Base-by-base conservation (phyloP, 2,888 invertebrate species). In the Cryptus armator region DNA sequence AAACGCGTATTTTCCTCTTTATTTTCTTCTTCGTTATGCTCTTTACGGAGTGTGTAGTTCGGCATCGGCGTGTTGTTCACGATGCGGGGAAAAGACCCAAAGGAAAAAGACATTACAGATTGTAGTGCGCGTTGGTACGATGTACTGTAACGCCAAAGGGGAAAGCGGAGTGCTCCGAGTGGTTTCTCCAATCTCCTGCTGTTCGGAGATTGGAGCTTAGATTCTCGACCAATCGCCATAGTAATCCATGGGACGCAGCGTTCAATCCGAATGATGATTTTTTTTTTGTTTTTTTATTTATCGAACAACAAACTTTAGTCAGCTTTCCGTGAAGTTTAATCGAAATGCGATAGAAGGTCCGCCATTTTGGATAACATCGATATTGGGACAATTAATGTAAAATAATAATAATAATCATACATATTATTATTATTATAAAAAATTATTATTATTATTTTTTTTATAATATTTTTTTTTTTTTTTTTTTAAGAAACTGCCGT, bases 131-230 rank as follows among this genome's bases (percentile, higher is more conserved):
- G 7, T 1, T 37, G 14, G 46, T 46, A 24, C 46, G 37, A 4
- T 37, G 16, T 19, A 19, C 19, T 43, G 19, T 43, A 43, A 37
- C 37, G 53, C 53, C 71, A 37, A 56, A 56, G 71, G 53, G 56
- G 29, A 71, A 71, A 53, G 68, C 48, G n/a, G 64, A 16, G 44
- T 46, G 19, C 12, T 12, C 46, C 46, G 67, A 67, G 67, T 46
- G 67, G 67, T 67, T 67, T 46, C 46, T 46, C 16, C 67, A 43
- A 53, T 71, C 19, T 53, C 19, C 32, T 24, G 32, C 51, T 16
- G n/a, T 2, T 29, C 14, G 51, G 32, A 29, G 29, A 19, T 44
- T 48, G 24, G 9, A 12, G 12, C 53, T 53, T 37, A 32, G 71
- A 43, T 43, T 43, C 9, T 56, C 53, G 56, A 71, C 5, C 53